phyloP scores from a whole-genome alignment of 2,113 vertebrate genomes.

The Thinocorus orbignyianus region DNA sequence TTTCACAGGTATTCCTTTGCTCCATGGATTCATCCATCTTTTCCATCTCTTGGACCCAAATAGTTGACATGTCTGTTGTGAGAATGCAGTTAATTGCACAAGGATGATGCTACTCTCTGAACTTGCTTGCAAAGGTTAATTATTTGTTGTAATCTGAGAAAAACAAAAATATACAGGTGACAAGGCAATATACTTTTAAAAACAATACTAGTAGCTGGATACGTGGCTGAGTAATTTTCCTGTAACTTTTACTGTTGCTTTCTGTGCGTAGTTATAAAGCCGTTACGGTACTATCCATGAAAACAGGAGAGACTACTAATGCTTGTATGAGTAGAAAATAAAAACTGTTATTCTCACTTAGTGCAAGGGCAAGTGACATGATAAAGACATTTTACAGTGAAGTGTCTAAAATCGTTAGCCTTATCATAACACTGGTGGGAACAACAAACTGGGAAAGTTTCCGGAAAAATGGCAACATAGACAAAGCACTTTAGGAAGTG shows the following conservation, averaged over 20 bases:
- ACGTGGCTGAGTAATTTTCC: not conserved
- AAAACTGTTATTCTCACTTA: slow-evolving; percentile 29
- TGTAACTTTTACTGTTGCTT: not conserved
- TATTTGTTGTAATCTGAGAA: not conserved
- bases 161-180: not conserved
- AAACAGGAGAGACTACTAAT: not conserved
- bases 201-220: not conserved
- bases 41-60: not conserved
- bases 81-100: not conserved
- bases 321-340: not conserved
- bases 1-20: not conserved
- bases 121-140: not conserved
- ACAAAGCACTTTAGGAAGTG: slow-evolving; percentile 1
- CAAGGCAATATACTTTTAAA: not conserved
- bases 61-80: not conserved
- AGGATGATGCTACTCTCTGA: not conserved
- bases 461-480: not conserved
- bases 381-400: not conserved
- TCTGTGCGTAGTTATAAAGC: not conserved
- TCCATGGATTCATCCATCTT: not conserved
- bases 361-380: not conserved
- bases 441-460: not conserved
- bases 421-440: not conserved
- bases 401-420: slow-evolving; percentile 25
- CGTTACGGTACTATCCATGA: not conserved